A percentile compares a stretch with the other conserved stretches of the same genome.
Evolutionary conservation across 2,113 vertebrate genomes (phyloP).

Genomic region (Periophthalmodon schlosseri): DNA sequence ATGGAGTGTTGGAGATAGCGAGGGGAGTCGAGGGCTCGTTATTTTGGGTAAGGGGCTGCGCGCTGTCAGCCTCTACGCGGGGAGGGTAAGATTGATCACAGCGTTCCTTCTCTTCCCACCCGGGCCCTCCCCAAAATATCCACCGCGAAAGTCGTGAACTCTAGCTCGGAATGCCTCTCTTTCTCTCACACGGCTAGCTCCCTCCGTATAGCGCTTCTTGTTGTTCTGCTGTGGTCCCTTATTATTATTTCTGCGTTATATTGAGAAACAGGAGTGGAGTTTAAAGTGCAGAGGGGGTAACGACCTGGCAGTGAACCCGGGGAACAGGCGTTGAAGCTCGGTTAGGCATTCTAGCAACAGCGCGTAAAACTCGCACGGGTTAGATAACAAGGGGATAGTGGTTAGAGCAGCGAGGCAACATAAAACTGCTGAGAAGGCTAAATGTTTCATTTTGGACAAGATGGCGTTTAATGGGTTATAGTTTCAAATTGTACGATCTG

Average conservation of each 20-base stretch:
- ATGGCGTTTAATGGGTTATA: background rate
- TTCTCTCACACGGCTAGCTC: background rate
- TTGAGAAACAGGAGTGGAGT: background rate
- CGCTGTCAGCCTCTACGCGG: slow-evolving; percentile 87
- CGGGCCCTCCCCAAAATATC: slow-evolving; percentile 71
- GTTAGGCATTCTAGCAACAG: slow-evolving; percentile 2
- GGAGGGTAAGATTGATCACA: slow-evolving; percentile 92
- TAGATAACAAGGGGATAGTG: background rate
- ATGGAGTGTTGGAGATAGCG: slow-evolving; percentile 22
- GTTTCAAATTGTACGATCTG: background rate
- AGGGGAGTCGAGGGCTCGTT: slow-evolving; percentile 51
- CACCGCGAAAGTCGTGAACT: slow-evolving; percentile 43
- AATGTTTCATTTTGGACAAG: background rate
- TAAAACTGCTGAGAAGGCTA: background rate
- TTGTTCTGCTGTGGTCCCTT: background rate
- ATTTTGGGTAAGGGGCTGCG: slow-evolving; percentile 71
- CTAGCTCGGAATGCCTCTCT: background rate
- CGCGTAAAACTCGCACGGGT: background rate
- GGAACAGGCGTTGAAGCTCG: background rate
- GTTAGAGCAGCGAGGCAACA: background rate
- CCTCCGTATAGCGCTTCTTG: background rate
- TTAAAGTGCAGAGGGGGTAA: background rate
- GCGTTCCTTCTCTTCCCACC: slow-evolving; percentile 60
- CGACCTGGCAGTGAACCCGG: background rate
- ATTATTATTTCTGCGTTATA: slow-evolving; percentile 25